These are phyloP conservation scores for Eudiplozoon nipponicum DNA, from an alignment of 2,888 invertebrate genomes.

Conservation along the genomic window DNA sequence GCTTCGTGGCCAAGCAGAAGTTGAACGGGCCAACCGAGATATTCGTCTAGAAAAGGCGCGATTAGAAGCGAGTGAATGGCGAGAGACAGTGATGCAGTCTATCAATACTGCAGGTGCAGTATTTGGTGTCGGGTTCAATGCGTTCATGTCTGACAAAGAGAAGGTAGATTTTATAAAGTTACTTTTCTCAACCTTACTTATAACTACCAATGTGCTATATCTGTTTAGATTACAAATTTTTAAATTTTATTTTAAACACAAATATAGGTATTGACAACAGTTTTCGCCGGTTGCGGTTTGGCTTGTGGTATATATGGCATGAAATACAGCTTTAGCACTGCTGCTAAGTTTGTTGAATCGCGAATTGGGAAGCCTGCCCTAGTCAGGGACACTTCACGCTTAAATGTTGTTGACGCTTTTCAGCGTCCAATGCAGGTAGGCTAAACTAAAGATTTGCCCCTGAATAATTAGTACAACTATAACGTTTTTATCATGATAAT, in stretches of 20 bases:
- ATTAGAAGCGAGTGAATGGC: conserved; percentile 48
- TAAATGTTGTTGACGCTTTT: conserved; percentile 43
- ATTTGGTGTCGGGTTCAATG: conserved; percentile 2
- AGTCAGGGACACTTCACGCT: conserved; percentile 68
- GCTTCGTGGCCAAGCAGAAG: conserved; percentile 46
- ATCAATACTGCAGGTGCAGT: conserved; percentile 41
- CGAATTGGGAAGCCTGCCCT: conserved; percentile 49
- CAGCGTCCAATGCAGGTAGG: too few species aligned
- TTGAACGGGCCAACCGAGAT: conserved; percentile 78
- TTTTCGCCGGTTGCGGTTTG: conserved; percentile 30
- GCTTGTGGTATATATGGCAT: conserved; percentile 78
- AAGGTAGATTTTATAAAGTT: too few species aligned
- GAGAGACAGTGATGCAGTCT: conserved; percentile 68
- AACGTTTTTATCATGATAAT: too few species aligned
- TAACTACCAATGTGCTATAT: too few species aligned
- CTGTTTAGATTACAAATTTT: too few species aligned
- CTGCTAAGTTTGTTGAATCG: conserved; percentile 59
- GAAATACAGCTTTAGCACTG: conserved; percentile 58
- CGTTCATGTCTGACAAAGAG: conserved; percentile 6
- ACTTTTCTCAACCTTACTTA: too few species aligned
- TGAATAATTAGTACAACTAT: too few species aligned
- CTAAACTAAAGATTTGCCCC: too few species aligned
- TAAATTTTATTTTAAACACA: too few species aligned
- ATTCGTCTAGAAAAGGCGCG: conserved; percentile 66
- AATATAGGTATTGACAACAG: too few species aligned